A percentile compares a stretch with the other conserved stretches of the same genome.
Conservation (phyloP, 2,797 vertebrate genomes). For the Erethizon dorsatum region DNA sequence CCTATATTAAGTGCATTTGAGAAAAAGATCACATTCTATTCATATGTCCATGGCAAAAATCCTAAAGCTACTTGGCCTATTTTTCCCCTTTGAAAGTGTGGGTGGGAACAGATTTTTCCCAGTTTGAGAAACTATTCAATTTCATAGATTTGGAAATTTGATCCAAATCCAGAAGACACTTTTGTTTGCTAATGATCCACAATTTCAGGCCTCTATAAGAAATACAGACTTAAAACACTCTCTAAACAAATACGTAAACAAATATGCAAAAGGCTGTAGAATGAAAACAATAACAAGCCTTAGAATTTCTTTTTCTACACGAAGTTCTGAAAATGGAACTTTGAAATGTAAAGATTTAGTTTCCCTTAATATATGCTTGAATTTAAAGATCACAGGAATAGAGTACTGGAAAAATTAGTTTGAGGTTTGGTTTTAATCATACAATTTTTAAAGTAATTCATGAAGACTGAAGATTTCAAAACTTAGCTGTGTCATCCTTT, state of each 20-base stretch:
- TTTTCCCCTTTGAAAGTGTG: not conserved
- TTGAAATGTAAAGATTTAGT: conserved; percentile 52
- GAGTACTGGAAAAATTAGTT: conserved; percentile 56
- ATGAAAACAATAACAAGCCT: not conserved
- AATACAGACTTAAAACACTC: not conserved
- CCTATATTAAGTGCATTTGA: conserved; percentile 53
- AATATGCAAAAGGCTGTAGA: conserved; percentile 18
- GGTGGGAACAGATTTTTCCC: conserved; percentile 29
- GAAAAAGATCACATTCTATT: conserved; percentile 1
- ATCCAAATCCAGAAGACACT: conserved; percentile 24
- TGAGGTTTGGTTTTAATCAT: conserved; percentile 65
- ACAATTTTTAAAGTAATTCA: conserved; percentile 74
- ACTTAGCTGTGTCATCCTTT: conserved; percentile 32
- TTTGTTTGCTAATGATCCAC: conserved; percentile 13
- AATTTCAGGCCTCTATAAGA: conserved; percentile 5
- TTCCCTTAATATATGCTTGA: conserved; percentile 57
- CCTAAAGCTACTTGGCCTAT: not conserved
- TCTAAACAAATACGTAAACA: not conserved
- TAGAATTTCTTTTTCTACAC: not conserved
- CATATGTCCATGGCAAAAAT: not conserved
- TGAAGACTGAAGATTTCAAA: conserved; percentile 52
- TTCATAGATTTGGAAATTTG: not conserved
- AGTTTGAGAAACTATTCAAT: conserved; percentile 40
- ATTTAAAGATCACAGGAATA: conserved; percentile 64
- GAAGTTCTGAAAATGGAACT: conserved; percentile 38